Base-by-base conservation (phyloP, 2,797 vertebrate genomes). In the Buceros bicornis region DNA sequence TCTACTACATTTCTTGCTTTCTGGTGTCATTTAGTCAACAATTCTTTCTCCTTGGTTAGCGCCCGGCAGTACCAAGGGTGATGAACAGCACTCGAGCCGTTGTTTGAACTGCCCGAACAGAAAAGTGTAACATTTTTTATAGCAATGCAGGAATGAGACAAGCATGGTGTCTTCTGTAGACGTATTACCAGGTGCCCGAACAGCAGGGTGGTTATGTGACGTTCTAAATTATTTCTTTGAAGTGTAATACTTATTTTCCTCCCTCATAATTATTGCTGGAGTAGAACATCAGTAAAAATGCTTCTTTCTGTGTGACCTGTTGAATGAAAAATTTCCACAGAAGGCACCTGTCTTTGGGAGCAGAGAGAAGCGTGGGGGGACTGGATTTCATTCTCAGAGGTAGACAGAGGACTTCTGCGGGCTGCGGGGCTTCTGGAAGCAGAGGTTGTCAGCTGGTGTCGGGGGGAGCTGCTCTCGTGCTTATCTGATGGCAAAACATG, bases 381-480 rank as follows among this genome's bases (percentile, higher is more conserved):
- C 50, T 91, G 62, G 51, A 89, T 97, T 94, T 88, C 57, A 54
- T 33, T 87, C 61, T 88, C 33, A 29, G 82, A 92, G 86, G 80
- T 62, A 88, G 74, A 80, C 58, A 87, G 66, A 85, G 90, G 65
- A 81, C 57, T 87, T 95, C 85, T 85, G 47, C 13, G 0, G 69
- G 43, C 69, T 67, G 25, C 1, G 2, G 66, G 60, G 71, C 82
- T 96, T 95, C 95, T 95, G 85, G 93, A 97, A 96, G 64, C 89
- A 61, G 83, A 60, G 15, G 67, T 67, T 42, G 28, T 95, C 90
- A 95, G 81, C 77, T 96, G 87, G 76, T 94, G 70, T 93, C 62
- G 81, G 86, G 26, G 51, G 69, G 53, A 85, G 66, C 69, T 94
- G 89, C 87, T 94, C 92, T 93, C 94, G 66, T 95, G 90, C 54